Evolutionary conservation across 2,113 vertebrate species (phyloP).

Genomic region (Phrynosoma blainvillii): DNA sequence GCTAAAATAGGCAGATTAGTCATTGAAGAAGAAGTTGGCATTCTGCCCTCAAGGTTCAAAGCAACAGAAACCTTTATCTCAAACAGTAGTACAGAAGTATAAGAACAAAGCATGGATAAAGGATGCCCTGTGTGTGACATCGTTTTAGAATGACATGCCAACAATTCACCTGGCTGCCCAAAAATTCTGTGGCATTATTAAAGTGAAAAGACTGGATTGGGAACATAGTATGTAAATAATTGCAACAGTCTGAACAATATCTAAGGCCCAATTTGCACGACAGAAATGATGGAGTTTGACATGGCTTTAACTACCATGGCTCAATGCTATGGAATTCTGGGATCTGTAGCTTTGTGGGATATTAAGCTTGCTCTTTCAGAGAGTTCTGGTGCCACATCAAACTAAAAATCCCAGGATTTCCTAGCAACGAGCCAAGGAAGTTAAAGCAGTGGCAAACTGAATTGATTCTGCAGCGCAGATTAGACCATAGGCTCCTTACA

Average conservation of each 20-base stretch:
- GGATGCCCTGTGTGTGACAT: background rate
- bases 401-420: no score
- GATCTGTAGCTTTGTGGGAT: no score
- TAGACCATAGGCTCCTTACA: no score
- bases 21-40: background rate
- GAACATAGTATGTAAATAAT: background rate
- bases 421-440: no score
- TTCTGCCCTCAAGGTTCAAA: conserved; percentile 6
- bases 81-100: background rate
- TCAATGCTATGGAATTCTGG: no score
- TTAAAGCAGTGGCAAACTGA: no score
- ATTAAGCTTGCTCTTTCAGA: no score
- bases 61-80: background rate
- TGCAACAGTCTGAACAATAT: background rate
- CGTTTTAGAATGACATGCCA: background rate
- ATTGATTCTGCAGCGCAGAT: no score
- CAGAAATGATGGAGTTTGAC: no score
- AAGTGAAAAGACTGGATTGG: background rate
- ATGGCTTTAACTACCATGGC: no score
- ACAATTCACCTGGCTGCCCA: background rate
- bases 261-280: background rate
- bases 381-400: no score
- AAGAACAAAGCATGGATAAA: background rate
- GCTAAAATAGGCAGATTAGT: background rate
- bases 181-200: background rate